Conservation (phyloP, 2,888 invertebrate species). For the Chrysolina haemoptera region DNA sequence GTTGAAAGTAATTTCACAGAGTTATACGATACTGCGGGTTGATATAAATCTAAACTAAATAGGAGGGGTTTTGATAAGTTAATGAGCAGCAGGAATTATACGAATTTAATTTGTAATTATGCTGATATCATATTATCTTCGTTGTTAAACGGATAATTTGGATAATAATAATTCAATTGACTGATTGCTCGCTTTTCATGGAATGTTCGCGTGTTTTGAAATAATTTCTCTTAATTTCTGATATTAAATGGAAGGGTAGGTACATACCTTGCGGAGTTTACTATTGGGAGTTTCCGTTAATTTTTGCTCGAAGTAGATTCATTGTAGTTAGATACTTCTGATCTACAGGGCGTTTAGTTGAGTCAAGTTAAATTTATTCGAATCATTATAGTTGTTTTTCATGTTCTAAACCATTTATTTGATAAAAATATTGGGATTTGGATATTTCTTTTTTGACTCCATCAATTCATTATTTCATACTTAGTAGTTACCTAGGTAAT, state of each 20-base stretch:
- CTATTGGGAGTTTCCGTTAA: background rate
- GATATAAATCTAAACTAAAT: conserved; percentile 15
- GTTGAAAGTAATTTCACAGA: background rate
- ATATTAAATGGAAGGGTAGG: conserved; percentile 27
- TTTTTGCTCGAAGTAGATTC: background rate
- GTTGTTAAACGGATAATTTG: conserved; percentile 32
- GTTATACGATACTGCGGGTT: conserved; percentile 12
- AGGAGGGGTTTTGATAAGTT: conserved; percentile 14
- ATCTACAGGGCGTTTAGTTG: too few species aligned
- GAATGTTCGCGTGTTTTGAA: conserved; percentile 37
- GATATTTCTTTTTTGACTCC: too few species aligned
- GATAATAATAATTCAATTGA: conserved; percentile 45
- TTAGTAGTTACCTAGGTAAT: too few species aligned
- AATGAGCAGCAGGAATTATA: conserved; percentile 11
- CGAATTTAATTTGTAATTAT: conserved; percentile 17
- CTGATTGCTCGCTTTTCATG: conserved; percentile 33
- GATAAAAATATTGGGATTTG: too few species aligned
- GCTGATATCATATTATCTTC: conserved; percentile 16
- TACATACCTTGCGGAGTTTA: background rate
- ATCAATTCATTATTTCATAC: too few species aligned
- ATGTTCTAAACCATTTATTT: too few species aligned
- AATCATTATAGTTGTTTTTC: too few species aligned
- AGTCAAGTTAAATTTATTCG: too few species aligned
- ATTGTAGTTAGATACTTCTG: too few species aligned
- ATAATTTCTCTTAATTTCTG: conserved; percentile 40